Evolutionary conservation across 2,797 vertebrate species (phyloP).

Genomic region (Sebastes diaconus): DNA sequence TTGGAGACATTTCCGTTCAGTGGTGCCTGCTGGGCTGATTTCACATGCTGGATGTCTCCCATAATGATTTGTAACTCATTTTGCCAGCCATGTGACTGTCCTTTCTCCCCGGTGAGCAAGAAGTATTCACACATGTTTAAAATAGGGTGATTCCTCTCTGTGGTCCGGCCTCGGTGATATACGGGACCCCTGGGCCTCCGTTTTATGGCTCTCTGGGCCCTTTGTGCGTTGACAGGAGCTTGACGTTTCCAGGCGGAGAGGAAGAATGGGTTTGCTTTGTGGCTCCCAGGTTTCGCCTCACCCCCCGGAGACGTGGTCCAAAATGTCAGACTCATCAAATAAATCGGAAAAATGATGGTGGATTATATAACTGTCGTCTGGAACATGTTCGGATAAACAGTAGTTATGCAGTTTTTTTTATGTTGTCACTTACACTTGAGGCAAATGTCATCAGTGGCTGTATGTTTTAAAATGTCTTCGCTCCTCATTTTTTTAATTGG

Average conservation of each 20-base stretch:
- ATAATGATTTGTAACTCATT: constrained; percentile 55
- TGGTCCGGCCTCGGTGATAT: constrained; percentile 50
- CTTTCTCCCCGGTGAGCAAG: constrained; percentile 66
- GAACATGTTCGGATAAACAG: constrained; percentile 9
- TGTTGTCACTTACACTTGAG: not conserved
- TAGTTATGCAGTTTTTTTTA: not conserved
- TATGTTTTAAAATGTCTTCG: not conserved
- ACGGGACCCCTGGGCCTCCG: constrained; percentile 59
- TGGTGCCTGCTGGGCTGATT: constrained; percentile 39
- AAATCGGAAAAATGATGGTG: constrained; percentile 42
- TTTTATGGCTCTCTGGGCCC: constrained; percentile 69
- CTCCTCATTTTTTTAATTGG: not conserved
- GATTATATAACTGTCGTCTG: constrained; percentile 39
- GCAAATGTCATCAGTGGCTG: not conserved
- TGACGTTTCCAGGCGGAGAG: constrained; percentile 54
- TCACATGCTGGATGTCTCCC: constrained; percentile 39
- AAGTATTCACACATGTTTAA: constrained; percentile 73
- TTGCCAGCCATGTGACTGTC: constrained; percentile 51
- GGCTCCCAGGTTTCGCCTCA: constrained; percentile 36
- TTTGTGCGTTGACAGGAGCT: constrained; percentile 67
- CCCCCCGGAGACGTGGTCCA: constrained; percentile 40
- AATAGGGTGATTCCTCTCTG: constrained; percentile 57
- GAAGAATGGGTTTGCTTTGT: constrained; percentile 66
- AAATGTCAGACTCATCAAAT: constrained; percentile 73
- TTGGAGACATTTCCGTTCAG: constrained; percentile 1